A percentile compares a stretch with the other conserved stretches of the same genome.
These are phyloP conservation scores for Lasioglossum oenotherae DNA, from an alignment of 2,888 invertebrate species.

Conservation along the genomic window DNA sequence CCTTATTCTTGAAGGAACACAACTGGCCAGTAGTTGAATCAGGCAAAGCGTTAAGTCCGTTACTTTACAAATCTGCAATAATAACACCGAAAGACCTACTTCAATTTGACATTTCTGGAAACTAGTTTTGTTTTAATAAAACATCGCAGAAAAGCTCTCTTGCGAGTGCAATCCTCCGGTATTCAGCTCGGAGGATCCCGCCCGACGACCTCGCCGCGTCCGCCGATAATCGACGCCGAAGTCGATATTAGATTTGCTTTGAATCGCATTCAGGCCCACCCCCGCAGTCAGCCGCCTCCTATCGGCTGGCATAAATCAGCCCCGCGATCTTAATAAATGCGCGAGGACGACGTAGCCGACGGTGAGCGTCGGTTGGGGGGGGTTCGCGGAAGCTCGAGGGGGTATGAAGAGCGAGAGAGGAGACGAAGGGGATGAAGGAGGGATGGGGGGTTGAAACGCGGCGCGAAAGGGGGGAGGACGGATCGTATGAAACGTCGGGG, in stretches of 20 bases:
- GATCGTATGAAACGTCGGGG: conserved; percentile 77
- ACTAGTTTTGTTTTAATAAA: conserved; percentile 4
- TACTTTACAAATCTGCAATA: neutral
- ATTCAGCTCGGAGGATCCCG: conserved; percentile 20
- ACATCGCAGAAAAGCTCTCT: neutral
- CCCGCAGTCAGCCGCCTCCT: conserved; percentile 52
- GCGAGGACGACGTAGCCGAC: conserved; percentile 62
- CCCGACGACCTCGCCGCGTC: conserved; percentile 20
- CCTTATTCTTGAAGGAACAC: too few relatives aligned
- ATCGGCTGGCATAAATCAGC: conserved; percentile 81
- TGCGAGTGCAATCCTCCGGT: neutral
- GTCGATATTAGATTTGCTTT: conserved; percentile 71
- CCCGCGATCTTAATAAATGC: conserved; percentile 83
- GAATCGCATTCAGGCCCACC: conserved; percentile 72
- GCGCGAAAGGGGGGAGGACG: conserved; percentile 52
- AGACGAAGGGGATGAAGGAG: neutral
- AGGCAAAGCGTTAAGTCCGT: neutral
- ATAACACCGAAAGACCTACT: neutral
- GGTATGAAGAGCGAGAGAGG: neutral
- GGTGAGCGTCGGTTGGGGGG: conserved; percentile 8
- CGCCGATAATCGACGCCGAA: conserved; percentile 62
- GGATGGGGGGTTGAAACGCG: conserved; percentile 41
- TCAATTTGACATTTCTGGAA: neutral
- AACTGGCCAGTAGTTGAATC: neutral
- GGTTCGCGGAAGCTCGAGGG: neutral